These are phyloP conservation scores for Bolborhynchus lineola DNA, from an alignment of 2,113 vertebrate genomes.

Conservation along the genomic window DNA sequence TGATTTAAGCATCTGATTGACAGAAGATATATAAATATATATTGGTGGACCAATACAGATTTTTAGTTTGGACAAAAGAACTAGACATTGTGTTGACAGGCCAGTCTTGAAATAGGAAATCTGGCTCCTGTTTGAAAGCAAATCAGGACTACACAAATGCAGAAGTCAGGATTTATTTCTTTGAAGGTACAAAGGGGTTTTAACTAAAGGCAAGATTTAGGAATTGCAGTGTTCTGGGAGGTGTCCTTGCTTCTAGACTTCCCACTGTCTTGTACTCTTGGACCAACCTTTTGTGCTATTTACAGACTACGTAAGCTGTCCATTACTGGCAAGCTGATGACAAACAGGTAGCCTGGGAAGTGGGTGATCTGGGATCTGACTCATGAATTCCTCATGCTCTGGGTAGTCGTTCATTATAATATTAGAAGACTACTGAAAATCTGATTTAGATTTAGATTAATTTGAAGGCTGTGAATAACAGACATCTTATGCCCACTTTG, in stretches of 20 bases:
- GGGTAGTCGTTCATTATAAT: background rate
- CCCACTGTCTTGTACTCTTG: background rate
- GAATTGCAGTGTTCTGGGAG: background rate
- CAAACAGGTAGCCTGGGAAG: background rate
- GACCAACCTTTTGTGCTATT: background rate
- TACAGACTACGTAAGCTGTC: background rate
- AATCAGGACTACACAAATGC: background rate
- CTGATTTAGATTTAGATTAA: background rate
- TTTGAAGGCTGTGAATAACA: background rate
- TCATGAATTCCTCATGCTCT: background rate
- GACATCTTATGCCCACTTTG: background rate
- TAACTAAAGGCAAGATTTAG: background rate
- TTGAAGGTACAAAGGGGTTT: background rate
- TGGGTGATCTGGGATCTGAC: background rate
- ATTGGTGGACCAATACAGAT: background rate
- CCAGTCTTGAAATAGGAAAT: background rate
- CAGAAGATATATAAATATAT: background rate
- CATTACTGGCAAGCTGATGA: background rate
- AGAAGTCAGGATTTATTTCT: background rate
- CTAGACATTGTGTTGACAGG: background rate
- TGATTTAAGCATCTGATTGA: background rate
- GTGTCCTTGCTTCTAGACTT: background rate
- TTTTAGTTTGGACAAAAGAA: background rate
- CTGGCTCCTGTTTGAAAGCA: background rate
- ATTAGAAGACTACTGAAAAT: background rate